phyloP scores from a whole-genome alignment of 2,888 invertebrate genomes.

The Erebia palarica region DNA sequence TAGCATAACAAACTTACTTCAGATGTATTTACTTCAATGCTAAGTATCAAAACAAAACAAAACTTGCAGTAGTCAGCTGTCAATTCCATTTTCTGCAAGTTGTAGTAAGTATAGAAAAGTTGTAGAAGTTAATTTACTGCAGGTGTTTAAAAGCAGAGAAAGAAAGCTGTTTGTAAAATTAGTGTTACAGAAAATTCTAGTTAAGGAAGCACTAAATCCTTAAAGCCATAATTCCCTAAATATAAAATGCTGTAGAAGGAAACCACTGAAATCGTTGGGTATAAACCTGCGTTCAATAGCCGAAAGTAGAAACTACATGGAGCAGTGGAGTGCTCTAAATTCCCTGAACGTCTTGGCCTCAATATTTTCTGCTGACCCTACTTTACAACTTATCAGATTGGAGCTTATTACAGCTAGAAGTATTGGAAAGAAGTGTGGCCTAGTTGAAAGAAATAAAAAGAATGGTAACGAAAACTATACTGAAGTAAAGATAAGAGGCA shows the following conservation, averaged over 20 bases:
- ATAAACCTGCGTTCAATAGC: conserved; percentile 10
- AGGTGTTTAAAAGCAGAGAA: too few relatives aligned
- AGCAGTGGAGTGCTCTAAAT: conserved; percentile 20
- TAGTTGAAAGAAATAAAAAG: conserved; percentile 6
- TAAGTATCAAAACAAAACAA: too few relatives aligned
- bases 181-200: not conserved
- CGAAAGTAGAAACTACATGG: conserved; percentile 15
- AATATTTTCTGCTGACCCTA: conserved; percentile 27
- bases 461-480: not conserved
- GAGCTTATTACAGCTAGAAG: conserved; percentile 10
- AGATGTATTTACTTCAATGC: too few relatives aligned
- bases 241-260: conserved; percentile 12
- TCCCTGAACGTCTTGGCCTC: conserved; percentile 22
- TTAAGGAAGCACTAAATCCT: not conserved
- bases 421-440: conserved; percentile 4
- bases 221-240: not conserved
- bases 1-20: too few relatives aligned
- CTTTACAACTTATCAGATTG: conserved; percentile 23
- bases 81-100: too few relatives aligned
- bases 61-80: too few relatives aligned
- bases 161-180: too few relatives aligned
- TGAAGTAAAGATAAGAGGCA: too few relatives aligned
- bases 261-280: conserved; percentile 6
- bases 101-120: too few relatives aligned
- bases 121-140: too few relatives aligned